Conservation (phyloP, 2,797 vertebrate genomes). For the Lophotriccus pileatus region DNA sequence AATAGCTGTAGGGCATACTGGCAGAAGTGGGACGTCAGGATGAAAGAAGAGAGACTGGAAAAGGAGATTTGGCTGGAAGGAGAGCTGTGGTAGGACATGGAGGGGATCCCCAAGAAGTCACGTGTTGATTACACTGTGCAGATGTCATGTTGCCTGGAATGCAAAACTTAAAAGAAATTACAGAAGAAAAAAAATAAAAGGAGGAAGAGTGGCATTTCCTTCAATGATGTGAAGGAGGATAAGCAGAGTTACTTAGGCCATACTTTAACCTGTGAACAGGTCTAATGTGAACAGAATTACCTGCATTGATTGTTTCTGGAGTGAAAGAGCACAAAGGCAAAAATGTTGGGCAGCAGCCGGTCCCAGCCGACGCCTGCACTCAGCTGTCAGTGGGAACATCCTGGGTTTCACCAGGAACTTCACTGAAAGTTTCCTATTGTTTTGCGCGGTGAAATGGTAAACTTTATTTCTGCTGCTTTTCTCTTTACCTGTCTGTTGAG, state of each 20-base stretch:
- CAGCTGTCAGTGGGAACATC: not conserved
- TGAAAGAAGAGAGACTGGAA: not conserved
- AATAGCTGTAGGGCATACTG: not conserved
- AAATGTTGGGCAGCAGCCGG: not conserved
- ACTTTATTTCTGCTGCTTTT: not conserved
- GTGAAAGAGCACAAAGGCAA: not conserved
- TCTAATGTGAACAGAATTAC: not conserved
- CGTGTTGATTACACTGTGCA: not conserved
- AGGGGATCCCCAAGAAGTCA: not conserved
- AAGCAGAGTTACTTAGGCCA: not conserved
- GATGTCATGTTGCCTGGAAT: not conserved
- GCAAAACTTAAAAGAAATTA: not conserved
- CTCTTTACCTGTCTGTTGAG: not conserved
- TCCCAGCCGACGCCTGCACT: fast-evolving
- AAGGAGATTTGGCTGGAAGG: not conserved
- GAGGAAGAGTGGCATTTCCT: not conserved
- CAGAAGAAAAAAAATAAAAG: fast-evolving
- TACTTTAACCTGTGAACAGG: not conserved
- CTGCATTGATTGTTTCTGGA: not conserved
- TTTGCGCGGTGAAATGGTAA: not conserved
- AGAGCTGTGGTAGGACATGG: not conserved
- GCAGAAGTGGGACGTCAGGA: not conserved
- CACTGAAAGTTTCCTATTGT: not conserved
- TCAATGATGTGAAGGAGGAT: not conserved
- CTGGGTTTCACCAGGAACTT: not conserved